Evolutionary conservation across 1,140 invertebrate species (phyloP).

Genomic region (Gonioctena quinquepunctata): DNA sequence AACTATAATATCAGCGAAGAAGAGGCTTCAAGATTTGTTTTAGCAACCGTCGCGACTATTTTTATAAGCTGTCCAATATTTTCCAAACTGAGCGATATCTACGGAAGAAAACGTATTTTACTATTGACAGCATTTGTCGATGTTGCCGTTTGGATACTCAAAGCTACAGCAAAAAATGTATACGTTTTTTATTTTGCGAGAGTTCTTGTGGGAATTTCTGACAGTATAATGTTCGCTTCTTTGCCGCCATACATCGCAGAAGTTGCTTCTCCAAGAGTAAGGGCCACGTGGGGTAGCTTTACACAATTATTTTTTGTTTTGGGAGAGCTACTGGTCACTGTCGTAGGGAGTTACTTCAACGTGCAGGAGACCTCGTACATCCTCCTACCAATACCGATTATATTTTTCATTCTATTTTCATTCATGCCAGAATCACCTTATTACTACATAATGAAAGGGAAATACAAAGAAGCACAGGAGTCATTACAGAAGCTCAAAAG

Average conservation of each 20-base stretch:
- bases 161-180: slow-evolving; percentile 25
- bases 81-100: slow-evolving; percentile 19
- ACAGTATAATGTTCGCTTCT: slow-evolving; percentile 36
- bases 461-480: not conserved
- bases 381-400: slow-evolving; percentile 2
- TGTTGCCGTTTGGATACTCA: slow-evolving; percentile 24
- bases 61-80: slow-evolving; percentile 6
- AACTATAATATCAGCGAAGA: slow-evolving; percentile 19
- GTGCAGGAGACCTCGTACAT: slow-evolving; percentile 23
- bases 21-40: slow-evolving; percentile 17
- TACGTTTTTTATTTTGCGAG: slow-evolving; percentile 33
- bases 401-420: slow-evolving; percentile 12
- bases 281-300: slow-evolving; percentile 61
- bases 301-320: slow-evolving; percentile 58
- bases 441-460: slow-evolving; percentile 40
- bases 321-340: slow-evolving; percentile 57
- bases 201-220: slow-evolving; percentile 38
- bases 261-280: slow-evolving; percentile 66
- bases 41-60: not conserved
- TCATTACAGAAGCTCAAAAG: slow-evolving; percentile 57
- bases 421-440: slow-evolving; percentile 49
- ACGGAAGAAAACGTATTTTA: slow-evolving; percentile 38
- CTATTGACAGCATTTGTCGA: slow-evolving; percentile 19
- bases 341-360: slow-evolving; percentile 43
- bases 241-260: slow-evolving; percentile 66